phyloP scores from a whole-genome alignment of 2,888 invertebrate species.

The Aphidoletes aphidimyza region DNA sequence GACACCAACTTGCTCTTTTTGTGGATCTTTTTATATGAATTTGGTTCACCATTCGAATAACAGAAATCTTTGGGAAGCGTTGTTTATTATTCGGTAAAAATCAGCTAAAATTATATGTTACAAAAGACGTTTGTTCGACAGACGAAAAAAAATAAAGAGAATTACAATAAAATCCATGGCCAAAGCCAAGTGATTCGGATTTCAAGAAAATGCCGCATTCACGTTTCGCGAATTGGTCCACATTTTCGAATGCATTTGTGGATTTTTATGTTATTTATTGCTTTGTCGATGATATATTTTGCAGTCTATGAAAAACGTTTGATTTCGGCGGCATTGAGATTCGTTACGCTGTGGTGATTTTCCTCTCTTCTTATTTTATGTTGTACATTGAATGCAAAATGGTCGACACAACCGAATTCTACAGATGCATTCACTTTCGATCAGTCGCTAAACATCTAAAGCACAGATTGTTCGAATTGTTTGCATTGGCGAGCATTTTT shows the following conservation, averaged over 20 bases:
- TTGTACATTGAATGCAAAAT: not conserved
- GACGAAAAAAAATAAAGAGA: too few species aligned
- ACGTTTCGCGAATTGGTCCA: not conserved
- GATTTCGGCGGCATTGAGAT: conserved; percentile 5
- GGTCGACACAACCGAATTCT: not conserved
- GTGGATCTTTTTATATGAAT: too few species aligned
- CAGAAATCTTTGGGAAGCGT: too few species aligned
- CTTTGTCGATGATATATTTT: conserved; percentile 29
- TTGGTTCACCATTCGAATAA: too few species aligned
- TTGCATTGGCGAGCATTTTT: conserved; percentile 1
- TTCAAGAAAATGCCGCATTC: not conserved
- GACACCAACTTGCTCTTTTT: too few species aligned
- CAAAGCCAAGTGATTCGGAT: not conserved
- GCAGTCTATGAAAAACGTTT: conserved; percentile 26
- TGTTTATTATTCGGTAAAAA: too few species aligned
- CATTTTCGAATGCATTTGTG: conserved; percentile 22
- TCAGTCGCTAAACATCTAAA: conserved; percentile 26
- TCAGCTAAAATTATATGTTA: too few species aligned
- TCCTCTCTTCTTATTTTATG: not conserved
- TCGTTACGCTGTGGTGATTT: not conserved
- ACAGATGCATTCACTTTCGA: conserved; percentile 18
- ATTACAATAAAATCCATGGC: not conserved
- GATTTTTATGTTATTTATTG: conserved; percentile 45
- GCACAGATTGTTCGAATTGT: conserved; percentile 3
- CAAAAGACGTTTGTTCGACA: too few species aligned